Conservation (phyloP, 1,140 invertebrate genomes). For the Trialeurodes vaporariorum region DNA sequence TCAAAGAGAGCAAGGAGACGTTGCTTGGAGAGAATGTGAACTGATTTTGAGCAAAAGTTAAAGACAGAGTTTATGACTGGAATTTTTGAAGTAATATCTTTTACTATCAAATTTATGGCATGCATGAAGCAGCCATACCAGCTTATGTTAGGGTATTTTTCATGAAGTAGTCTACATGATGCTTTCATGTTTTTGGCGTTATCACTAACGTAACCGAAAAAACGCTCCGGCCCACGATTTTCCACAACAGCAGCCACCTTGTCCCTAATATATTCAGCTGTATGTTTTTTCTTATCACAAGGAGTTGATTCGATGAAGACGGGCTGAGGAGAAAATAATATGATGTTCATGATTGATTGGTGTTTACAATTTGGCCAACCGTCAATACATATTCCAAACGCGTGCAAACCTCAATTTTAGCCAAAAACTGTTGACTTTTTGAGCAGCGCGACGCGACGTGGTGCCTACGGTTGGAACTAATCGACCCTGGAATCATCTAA, state of each 20-base stretch:
- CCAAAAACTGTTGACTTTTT: too few relatives aligned
- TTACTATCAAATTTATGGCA: conserved; percentile 4
- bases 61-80: background rate
- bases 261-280: conserved; percentile 22
- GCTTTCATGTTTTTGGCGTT: conserved; percentile 22
- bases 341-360: conserved; percentile 27
- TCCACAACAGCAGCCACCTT: conserved; percentile 25
- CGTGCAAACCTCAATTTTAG: too few relatives aligned
- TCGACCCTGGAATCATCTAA: too few relatives aligned
- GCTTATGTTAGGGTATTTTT: conserved; percentile 10
- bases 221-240: conserved; percentile 24
- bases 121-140: conserved; percentile 10
- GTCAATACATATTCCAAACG: conserved; percentile 25
- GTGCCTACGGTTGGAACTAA: too few relatives aligned
- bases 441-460: too few relatives aligned
- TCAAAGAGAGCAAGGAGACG: background rate
- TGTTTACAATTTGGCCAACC: conserved; percentile 27
- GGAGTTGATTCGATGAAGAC: conserved; percentile 24
- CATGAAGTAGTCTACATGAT: conserved; percentile 9
- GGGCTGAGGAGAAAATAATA: conserved; percentile 26
- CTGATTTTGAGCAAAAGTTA: background rate
- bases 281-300: conserved; percentile 23
- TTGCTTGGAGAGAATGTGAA: conserved; percentile 2
- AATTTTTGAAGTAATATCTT: conserved; percentile 5
- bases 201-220: conserved; percentile 26